These are phyloP conservation scores for Oxygymnocypris stewartii DNA, from an alignment of 2,113 vertebrate genomes.

Conservation along the genomic window DNA sequence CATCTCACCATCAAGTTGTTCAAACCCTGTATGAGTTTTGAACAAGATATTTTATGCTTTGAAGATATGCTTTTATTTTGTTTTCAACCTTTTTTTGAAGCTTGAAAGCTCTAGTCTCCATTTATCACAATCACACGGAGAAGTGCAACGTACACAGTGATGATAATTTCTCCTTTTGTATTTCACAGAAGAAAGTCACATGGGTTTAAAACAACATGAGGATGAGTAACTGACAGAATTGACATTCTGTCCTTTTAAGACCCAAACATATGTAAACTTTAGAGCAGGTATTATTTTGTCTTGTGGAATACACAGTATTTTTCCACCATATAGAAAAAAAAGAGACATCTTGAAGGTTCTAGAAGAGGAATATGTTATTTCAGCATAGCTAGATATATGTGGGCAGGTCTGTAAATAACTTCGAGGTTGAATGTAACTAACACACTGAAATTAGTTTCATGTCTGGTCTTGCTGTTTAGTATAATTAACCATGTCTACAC, in stretches of 20 bases:
- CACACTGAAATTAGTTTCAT: slow-evolving; percentile 35
- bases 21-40: no score
- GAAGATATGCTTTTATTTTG: not conserved
- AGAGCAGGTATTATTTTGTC: not conserved
- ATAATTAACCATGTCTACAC: slow-evolving; percentile 9
- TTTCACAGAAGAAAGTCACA: not conserved
- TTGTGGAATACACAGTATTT: not conserved
- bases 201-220: not conserved
- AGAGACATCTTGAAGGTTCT: not conserved
- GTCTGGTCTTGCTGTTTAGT: slow-evolving; percentile 7
- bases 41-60: no score
- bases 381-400: not conserved
- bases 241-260: not conserved
- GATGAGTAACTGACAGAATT: not conserved
- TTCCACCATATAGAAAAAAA: not conserved
- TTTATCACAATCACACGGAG: not conserved
- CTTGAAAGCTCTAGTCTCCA: not conserved
- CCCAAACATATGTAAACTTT: not conserved
- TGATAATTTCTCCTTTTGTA: not conserved
- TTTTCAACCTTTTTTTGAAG: not conserved
- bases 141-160: not conserved
- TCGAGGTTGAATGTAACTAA: slow-evolving; percentile 6
- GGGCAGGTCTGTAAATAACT: slow-evolving; percentile 8
- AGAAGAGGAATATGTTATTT: not conserved
- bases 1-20: no score